These are phyloP conservation scores for Acyrthosiphon pisum DNA, from an alignment of 1,140 invertebrate species.

Conservation along the genomic window DNA sequence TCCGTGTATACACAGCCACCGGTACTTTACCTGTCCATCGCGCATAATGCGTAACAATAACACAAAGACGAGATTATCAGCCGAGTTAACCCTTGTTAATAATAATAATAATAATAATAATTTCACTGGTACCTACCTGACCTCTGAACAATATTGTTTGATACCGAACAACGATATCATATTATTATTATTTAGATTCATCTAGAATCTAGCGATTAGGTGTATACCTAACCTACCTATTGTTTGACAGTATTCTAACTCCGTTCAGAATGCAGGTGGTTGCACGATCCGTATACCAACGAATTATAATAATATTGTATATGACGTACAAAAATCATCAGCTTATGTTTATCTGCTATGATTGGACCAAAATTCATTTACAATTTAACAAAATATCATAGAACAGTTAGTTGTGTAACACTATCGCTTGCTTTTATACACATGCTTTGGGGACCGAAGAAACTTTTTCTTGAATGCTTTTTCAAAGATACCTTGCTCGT, in stretches of 20 bases:
- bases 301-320: neutral
- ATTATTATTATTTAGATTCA: neutral
- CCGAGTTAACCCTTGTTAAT: slow-evolving; percentile 12
- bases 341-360: neutral
- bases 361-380: neutral
- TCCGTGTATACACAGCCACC: neutral
- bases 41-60: neutral
- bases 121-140: neutral
- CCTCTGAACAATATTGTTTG: slow-evolving; percentile 14
- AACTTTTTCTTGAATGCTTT: neutral
- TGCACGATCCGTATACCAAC: neutral
- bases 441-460: neutral
- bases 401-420: neutral
- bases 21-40: neutral
- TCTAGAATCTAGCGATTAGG: neutral
- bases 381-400: neutral
- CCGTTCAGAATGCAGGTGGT: neutral
- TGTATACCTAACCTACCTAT: neutral
- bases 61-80: slow-evolving; percentile 10
- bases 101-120: neutral
- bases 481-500: neutral
- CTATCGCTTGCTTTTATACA: neutral
- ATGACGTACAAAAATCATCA: neutral
- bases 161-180: neutral
- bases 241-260: neutral